Conservation (phyloP, 2,797 vertebrate genomes). For the Bovichtus diacanthus region DNA sequence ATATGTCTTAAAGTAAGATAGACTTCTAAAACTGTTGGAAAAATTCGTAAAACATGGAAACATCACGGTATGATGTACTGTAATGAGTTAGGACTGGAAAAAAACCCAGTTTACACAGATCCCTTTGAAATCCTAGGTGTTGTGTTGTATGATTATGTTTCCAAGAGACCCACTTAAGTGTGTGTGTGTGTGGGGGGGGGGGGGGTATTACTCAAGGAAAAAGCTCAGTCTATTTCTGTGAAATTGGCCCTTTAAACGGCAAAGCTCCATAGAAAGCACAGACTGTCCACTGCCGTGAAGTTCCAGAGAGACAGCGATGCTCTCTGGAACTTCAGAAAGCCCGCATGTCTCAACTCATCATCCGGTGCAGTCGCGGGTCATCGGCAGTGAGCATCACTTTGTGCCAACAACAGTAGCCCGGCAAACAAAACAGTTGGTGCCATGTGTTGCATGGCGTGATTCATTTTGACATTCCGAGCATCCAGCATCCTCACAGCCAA, state of each 20-base stretch:
- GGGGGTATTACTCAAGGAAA: not conserved
- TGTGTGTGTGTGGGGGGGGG: no score
- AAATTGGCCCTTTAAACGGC: slow-evolving; percentile 41
- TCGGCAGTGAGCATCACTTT: slow-evolving; percentile 41
- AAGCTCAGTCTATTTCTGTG: slow-evolving; percentile 27
- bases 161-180: slow-evolving; percentile 3
- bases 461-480: slow-evolving; percentile 56
- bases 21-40: slow-evolving; percentile 12
- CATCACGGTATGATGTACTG: not conserved
- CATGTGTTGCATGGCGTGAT: slow-evolving; percentile 63
- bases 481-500: slow-evolving; percentile 45
- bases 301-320: slow-evolving; percentile 18
- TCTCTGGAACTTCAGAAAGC: slow-evolving; percentile 40
- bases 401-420: slow-evolving; percentile 42
- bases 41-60: no score
- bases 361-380: slow-evolving; percentile 41
- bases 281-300: slow-evolving; percentile 42
- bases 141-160: slow-evolving; percentile 3
- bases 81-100: not conserved
- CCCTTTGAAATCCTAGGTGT: slow-evolving; percentile 10
- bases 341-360: slow-evolving; percentile 51
- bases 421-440: slow-evolving; percentile 53
- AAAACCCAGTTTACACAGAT: slow-evolving; percentile 16
- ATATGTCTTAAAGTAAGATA: not conserved
- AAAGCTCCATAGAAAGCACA: slow-evolving; percentile 50